Evolutionary conservation across 2,797 vertebrate species (phyloP).

Genomic region (Hoplostethus mediterraneus): DNA sequence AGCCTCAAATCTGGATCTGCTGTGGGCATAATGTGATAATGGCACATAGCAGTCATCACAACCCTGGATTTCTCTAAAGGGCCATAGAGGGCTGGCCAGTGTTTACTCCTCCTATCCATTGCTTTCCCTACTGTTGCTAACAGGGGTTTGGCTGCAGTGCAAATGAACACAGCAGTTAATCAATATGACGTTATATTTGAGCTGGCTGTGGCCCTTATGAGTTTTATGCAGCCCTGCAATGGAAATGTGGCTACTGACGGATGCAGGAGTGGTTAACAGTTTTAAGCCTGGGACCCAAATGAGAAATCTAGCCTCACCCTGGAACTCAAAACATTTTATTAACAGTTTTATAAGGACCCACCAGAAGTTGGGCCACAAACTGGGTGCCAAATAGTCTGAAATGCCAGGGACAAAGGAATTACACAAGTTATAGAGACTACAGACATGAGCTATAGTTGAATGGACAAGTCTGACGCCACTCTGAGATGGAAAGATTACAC

Average conservation of each 20-base stretch:
- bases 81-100: background rate
- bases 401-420: constrained; percentile 2
- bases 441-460: constrained; percentile 7
- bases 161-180: constrained; percentile 7
- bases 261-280: constrained; percentile 32
- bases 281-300: constrained; percentile 31
- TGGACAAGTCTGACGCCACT: constrained; percentile 18
- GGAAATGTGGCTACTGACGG: constrained; percentile 1
- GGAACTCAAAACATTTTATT: constrained; percentile 29
- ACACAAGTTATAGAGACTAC: background rate
- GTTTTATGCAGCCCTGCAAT: background rate
- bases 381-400: constrained; percentile 23
- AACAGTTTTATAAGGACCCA: constrained; percentile 30
- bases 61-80: background rate
- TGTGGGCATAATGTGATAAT: background rate
- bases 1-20: background rate
- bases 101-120: background rate
- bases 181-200: constrained; percentile 1
- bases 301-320: background rate
- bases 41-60: background rate
- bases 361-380: constrained; percentile 24
- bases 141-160: constrained; percentile 1
- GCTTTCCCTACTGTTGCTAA: background rate
- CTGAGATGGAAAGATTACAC: constrained; percentile 37
- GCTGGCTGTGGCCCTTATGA: constrained; percentile 27